Percentiles rank a stretch among this genome's conserved stretches.
These are phyloP conservation scores for Panopea generosa DNA, from an alignment of 2,888 invertebrate genomes.

Conservation along the genomic window DNA sequence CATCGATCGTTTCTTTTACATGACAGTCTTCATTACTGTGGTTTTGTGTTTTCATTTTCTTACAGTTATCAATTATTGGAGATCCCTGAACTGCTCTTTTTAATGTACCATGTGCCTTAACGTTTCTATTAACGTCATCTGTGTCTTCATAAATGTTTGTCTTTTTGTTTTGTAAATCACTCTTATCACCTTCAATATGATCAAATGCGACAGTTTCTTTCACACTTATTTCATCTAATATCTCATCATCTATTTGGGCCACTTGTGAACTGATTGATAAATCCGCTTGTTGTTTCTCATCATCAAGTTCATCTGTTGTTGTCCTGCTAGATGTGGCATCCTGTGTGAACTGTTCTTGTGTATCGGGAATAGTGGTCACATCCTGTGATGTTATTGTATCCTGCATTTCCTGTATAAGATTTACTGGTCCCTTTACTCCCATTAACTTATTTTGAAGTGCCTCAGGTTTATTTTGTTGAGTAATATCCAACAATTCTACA, in stretches of 20 bases:
- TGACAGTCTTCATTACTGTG: slow-evolving; percentile 1
- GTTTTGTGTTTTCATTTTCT: not conserved
- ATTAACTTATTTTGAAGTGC: too few species aligned
- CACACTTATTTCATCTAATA: not conserved
- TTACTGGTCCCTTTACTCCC: too few species aligned
- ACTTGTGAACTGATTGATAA: too few species aligned
- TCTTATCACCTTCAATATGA: not conserved
- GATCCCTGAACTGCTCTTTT: too few species aligned
- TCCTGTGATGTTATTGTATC: not conserved
- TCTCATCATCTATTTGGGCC: too few species aligned
- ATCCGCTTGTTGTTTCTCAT: not conserved
- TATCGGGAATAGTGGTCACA: not conserved
- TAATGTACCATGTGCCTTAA: too few species aligned
- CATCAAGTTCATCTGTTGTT: not conserved
- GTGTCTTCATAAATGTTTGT: not conserved
- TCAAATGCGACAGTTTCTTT: not conserved
- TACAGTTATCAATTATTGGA: not conserved
- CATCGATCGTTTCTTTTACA: not conserved
- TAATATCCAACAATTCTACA: too few species aligned
- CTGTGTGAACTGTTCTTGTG: not conserved
- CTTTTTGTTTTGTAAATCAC: not conserved
- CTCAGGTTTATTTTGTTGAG: too few species aligned
- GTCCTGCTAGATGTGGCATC: not conserved
- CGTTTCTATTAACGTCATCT: too few species aligned
- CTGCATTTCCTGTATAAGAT: too few species aligned